phyloP scores from a whole-genome alignment of 2,797 vertebrate genomes.

The Helicolenus hilgendorfi region DNA sequence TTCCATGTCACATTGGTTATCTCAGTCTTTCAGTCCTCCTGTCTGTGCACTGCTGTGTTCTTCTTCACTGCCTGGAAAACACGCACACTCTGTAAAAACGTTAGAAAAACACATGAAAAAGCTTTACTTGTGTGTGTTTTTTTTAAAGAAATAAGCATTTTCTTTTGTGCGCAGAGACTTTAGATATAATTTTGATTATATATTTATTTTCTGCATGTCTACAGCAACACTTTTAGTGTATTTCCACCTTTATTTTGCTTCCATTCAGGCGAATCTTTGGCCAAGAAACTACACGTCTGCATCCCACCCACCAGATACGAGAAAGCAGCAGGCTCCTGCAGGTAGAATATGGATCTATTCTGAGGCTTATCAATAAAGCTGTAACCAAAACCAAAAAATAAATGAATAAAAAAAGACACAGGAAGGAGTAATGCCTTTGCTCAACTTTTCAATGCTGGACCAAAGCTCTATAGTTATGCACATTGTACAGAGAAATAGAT shows the following conservation, averaged over 20 bases:
- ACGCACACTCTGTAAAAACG: slow-evolving; percentile 37
- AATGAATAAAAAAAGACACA: slow-evolving; percentile 77
- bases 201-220: neutral
- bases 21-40: slow-evolving; percentile 43
- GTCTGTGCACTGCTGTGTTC: slow-evolving; percentile 51
- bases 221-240: neutral
- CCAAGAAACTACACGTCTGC: slow-evolving; percentile 43
- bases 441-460: slow-evolving; percentile 98
- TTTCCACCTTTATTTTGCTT: slow-evolving; percentile 18
- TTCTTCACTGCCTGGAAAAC: slow-evolving; percentile 54
- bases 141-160: slow-evolving; percentile 11
- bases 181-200: neutral
- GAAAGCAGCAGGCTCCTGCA: slow-evolving; percentile 52
- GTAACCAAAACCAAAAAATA: slow-evolving; percentile 94
- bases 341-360: slow-evolving; percentile 84
- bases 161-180: neutral
- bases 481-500: slow-evolving; percentile 98
- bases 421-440: slow-evolving; percentile 91
- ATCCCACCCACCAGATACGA: slow-evolving; percentile 35
- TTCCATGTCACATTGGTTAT: slow-evolving; percentile 78
- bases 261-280: slow-evolving; percentile 37
- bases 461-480: slow-evolving; percentile 99
- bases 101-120: slow-evolving; percentile 46
- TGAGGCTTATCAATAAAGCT: slow-evolving; percentile 95
- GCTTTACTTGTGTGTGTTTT: slow-evolving; percentile 38